These are phyloP conservation scores for Parnassius mnemosyne DNA, from an alignment of 2,888 invertebrate species.

Conservation along the genomic window DNA sequence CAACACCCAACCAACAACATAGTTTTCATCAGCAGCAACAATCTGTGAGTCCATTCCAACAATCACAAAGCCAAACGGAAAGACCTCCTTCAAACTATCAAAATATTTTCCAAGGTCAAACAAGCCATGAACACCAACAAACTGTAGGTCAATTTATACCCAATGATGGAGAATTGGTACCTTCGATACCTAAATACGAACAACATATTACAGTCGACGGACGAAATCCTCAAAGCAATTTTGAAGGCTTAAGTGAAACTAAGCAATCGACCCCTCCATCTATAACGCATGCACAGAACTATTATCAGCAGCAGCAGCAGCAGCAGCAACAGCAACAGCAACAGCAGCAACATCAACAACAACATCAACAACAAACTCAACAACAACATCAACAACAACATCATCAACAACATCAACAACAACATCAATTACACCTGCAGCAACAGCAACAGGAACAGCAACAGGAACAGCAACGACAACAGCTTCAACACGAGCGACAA, in stretches of 20 bases:
- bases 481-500: slow-evolving; percentile 42
- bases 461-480: slow-evolving; percentile 45
- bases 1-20: slow-evolving; percentile 45
- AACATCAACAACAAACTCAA: slow-evolving; percentile 42
- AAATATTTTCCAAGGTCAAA: slow-evolving; percentile 49
- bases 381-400: slow-evolving; percentile 58
- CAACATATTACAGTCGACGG: slow-evolving; percentile 85
- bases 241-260: slow-evolving; percentile 48
- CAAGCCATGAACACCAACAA: slow-evolving; percentile 64
- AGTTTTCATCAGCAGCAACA: slow-evolving; percentile 55
- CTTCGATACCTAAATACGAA: slow-evolving; percentile 89
- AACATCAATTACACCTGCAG: slow-evolving; percentile 52
- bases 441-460: slow-evolving; percentile 62
- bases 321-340: slow-evolving; percentile 49
- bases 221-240: slow-evolving; percentile 50
- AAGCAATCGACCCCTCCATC: slow-evolving; percentile 39
- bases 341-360: slow-evolving; percentile 40
- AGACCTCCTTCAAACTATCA: slow-evolving; percentile 47
- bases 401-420: slow-evolving; percentile 58
- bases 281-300: slow-evolving; percentile 34
- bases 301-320: slow-evolving; percentile 44
- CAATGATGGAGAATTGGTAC: slow-evolving; percentile 86
- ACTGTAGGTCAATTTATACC: slow-evolving; percentile 75
- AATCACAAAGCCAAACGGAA: slow-evolving; percentile 59
- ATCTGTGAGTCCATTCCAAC: slow-evolving; percentile 50